Evolutionary conservation across 1,140 invertebrate species (phyloP), one percentile per base, ranked within the genome.

Genomic region (Solenopsis fugax): DNA sequence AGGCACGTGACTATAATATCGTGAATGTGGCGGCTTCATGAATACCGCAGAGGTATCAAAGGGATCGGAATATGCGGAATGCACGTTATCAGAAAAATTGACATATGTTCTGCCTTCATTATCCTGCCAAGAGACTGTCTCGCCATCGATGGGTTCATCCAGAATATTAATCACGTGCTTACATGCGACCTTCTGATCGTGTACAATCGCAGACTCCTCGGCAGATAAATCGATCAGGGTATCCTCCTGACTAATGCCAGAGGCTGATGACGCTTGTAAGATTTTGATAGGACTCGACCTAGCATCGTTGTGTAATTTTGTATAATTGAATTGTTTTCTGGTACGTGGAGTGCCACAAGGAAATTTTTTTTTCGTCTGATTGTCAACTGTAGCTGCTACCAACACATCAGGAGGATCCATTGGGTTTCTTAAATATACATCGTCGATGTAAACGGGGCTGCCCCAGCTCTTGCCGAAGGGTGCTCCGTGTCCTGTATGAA

Each of bases 381-480:
- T 89, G 9, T 93, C 93, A 5, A 92, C 45, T 29, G 91, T 76
- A 2, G 89, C 77, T 0, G 91, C 73, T 7, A 96, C 92, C 1
- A 97, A 96, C 29, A 97, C 95, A 94, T 98, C 97, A 1, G 97
- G 97, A 2, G 98, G 97, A 87, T 97, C 97, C 97, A 98, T 98
- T 0, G 98, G 98, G 95, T 98, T 98, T 52, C 97, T 95, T 54
- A 98, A 93, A 93, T 98, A 98, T 82, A 98, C 97, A 93, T 97
- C 97, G 95, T 97, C 98, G 89, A 98, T 98, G 72, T 95, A 96
- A n/a, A 96, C 96, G 0, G 98, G 98, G 93, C 97, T 97, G 1
- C 98, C 98, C 98, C 98, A 99, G 16, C 97, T 97, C 91, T 97
- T 97, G 12, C 98, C 98, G 76, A 96, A 97, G 0, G 97, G 96